These are phyloP conservation scores for Psix sp. DNA, from an alignment of 1,140 invertebrate genomes.

Conservation along the genomic window DNA sequence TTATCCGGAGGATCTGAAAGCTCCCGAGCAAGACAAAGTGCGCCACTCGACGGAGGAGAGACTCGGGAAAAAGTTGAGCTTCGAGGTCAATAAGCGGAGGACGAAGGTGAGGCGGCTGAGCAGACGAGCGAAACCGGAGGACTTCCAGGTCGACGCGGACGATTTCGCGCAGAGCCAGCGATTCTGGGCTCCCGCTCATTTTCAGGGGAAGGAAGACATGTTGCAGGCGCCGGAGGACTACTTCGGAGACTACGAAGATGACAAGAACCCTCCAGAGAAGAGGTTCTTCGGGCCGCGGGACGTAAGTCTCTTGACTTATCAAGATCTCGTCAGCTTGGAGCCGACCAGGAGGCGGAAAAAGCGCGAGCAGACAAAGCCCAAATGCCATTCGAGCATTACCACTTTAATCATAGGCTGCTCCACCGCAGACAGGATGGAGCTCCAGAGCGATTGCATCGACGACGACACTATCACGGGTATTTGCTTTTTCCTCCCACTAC, in stretches of 20 bases:
- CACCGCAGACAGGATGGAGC: slow-evolving; percentile 84
- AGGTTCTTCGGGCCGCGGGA: slow-evolving; percentile 42
- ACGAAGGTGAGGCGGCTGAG: slow-evolving; percentile 68
- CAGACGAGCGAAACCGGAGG: slow-evolving; percentile 58
- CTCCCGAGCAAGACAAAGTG: slow-evolving; percentile 65
- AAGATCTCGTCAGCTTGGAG: slow-evolving; percentile 64
- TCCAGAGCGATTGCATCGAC: slow-evolving; percentile 81
- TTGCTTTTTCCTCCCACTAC: slow-evolving; percentile 22
- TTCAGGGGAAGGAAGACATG: slow-evolving; percentile 59
- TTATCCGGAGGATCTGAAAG: slow-evolving; percentile 66
- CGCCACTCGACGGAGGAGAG: slow-evolving; percentile 70
- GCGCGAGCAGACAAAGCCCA: slow-evolving; percentile 68
- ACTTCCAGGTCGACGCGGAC: slow-evolving; percentile 64
- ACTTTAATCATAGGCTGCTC: slow-evolving; percentile 83
- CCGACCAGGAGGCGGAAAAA: slow-evolving; percentile 70
- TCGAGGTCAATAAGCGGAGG: slow-evolving; percentile 69
- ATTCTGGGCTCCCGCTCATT: slow-evolving; percentile 60
- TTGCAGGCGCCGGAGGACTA: slow-evolving; percentile 68
- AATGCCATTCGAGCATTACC: slow-evolving; percentile 76
- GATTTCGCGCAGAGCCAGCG: slow-evolving; percentile 56
- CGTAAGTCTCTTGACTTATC: slow-evolving; percentile 57
- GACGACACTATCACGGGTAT: slow-evolving; percentile 77
- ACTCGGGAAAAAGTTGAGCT: slow-evolving; percentile 65
- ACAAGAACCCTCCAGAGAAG: slow-evolving; percentile 62
- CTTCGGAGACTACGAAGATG: slow-evolving; percentile 68